These are phyloP conservation scores for Drosophila anomelani DNA, from an alignment of 2,888 invertebrate species.

Conservation along the genomic window DNA sequence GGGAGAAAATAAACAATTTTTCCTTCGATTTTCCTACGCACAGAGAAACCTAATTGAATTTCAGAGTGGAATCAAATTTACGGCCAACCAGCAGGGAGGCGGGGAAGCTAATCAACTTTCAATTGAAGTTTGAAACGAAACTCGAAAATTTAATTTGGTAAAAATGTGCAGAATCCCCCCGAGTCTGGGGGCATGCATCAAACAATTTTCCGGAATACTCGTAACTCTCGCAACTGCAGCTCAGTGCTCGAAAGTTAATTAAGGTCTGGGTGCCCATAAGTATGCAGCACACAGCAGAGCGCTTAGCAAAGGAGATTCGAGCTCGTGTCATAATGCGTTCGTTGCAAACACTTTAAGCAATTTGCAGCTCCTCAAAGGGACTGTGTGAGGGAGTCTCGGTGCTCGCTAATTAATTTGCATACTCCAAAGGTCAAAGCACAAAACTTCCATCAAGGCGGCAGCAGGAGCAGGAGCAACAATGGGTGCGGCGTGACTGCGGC, in stretches of 20 bases:
- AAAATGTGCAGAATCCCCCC: slow-evolving; percentile 15
- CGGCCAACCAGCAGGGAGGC: slow-evolving; percentile 1
- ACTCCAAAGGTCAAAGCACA: slow-evolving; percentile 43
- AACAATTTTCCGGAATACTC: slow-evolving; percentile 10
- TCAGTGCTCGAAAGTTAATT: slow-evolving; percentile 32
- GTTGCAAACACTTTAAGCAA: slow-evolving; percentile 34
- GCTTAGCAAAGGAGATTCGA: slow-evolving; percentile 3
- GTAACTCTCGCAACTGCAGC: slow-evolving; percentile 4
- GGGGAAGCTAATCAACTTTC: slow-evolving; percentile 42
- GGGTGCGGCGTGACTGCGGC: slow-evolving; percentile 29
- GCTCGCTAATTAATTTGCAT: slow-evolving; percentile 65
- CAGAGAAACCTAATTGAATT: slow-evolving; percentile 62
- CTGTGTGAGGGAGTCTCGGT: neutral
- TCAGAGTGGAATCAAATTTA: slow-evolving; percentile 47
- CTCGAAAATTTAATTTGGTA: slow-evolving; percentile 31
- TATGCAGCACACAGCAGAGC: slow-evolving; percentile 23
- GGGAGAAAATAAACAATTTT: slow-evolving; percentile 48
- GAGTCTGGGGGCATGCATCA: neutral
- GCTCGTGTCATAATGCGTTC: slow-evolving; percentile 30
- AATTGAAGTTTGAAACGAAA: slow-evolving; percentile 28
- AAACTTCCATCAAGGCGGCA: slow-evolving; percentile 53
- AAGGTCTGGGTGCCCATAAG: slow-evolving; percentile 22
- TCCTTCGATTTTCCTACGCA: slow-evolving; percentile 38
- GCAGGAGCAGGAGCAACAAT: slow-evolving; percentile 35
- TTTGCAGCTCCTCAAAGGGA: slow-evolving; percentile 8